phyloP scores from a whole-genome alignment of 2,113 vertebrate species.

The Uropsilus gracilis region DNA sequence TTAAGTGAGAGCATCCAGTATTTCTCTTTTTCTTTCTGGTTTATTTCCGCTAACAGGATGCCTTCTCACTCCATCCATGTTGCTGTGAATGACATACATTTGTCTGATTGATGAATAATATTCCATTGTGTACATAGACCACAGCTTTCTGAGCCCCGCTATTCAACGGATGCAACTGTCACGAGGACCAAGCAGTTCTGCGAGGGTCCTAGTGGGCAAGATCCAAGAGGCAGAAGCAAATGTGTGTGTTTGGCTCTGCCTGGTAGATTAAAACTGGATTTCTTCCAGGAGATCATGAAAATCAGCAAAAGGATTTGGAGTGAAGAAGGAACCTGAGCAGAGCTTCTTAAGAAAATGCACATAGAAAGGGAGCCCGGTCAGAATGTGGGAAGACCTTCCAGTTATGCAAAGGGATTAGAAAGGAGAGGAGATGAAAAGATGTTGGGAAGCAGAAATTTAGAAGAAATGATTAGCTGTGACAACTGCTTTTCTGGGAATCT shows the following conservation, averaged over 20 bases:
- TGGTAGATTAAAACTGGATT: background rate
- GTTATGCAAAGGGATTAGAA: background rate
- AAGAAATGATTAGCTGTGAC: background rate
- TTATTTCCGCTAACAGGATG: too few relatives aligned
- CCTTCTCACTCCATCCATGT: too few relatives aligned
- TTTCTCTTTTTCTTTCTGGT: too few relatives aligned
- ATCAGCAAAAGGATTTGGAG: background rate
- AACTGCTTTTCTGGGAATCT: too few relatives aligned
- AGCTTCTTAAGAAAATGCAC: background rate
- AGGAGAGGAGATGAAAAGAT: background rate
- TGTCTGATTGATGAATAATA: too few relatives aligned
- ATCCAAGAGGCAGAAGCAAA: background rate
- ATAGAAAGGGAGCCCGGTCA: background rate
- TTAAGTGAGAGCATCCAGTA: too few relatives aligned
- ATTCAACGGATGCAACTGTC: background rate
- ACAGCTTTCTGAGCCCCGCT: too few relatives aligned
- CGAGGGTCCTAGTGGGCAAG: background rate
- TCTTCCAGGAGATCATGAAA: background rate
- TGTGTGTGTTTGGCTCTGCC: background rate
- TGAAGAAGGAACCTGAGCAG: background rate
- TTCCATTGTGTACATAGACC: too few relatives aligned
- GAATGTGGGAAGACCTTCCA: background rate
- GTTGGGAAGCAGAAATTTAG: background rate
- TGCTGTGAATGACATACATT: too few relatives aligned
- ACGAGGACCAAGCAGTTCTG: background rate